These are phyloP conservation scores for Rhinoderma darwinii DNA, from an alignment of 2,113 vertebrate genomes.

Conservation along the genomic window DNA sequence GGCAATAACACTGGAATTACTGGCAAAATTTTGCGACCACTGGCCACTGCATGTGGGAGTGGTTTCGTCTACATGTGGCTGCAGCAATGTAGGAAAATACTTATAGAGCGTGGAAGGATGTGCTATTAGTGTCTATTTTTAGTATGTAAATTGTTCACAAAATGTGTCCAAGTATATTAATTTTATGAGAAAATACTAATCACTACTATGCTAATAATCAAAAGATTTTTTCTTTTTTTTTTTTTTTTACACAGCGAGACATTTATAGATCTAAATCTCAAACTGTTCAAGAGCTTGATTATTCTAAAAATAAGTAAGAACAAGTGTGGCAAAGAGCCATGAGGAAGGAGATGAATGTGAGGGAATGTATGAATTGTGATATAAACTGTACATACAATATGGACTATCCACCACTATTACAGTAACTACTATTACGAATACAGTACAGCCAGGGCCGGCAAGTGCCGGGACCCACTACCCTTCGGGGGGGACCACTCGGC, in stretches of 20 bases:
- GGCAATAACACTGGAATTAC: no score
- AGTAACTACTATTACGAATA: neutral
- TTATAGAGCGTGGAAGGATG: no score
- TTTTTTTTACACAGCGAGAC: neutral
- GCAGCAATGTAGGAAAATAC: no score
- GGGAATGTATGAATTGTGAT: no score
- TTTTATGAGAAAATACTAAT: neutral
- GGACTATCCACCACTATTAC: neutral
- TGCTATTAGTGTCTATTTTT: neutral
- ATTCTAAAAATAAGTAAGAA: neutral
- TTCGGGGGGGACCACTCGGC: no score
- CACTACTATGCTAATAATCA: neutral
- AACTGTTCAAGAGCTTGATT: neutral
- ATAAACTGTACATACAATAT: neutral
- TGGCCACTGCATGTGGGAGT: no score
- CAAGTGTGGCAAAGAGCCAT: neutral
- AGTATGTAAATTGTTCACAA: neutral
- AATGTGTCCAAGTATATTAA: neutral
- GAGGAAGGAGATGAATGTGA: neutral
- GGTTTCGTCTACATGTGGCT: no score
- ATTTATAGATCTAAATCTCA: neutral
- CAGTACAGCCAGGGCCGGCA: no score
- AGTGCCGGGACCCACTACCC: no score
- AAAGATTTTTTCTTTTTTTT: no score
- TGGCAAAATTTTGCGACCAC: no score